phyloP scores from a whole-genome alignment of 2,113 vertebrate genomes.

The Glaucomys volans region DNA sequence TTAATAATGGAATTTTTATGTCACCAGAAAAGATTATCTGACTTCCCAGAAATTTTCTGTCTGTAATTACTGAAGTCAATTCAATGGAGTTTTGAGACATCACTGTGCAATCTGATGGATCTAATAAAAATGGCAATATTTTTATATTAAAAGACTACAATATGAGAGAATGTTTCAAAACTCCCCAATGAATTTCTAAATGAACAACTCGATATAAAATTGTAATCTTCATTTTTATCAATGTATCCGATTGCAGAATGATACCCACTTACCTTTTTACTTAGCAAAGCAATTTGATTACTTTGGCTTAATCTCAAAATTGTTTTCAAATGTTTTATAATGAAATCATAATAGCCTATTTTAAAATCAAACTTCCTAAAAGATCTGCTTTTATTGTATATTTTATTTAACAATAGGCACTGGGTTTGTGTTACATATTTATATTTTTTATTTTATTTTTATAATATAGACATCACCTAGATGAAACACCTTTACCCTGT shows the following conservation, averaged over 20 bases:
- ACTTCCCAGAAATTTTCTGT: slow-evolving; percentile 82
- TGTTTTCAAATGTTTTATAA: slow-evolving; percentile 87
- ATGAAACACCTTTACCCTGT: slow-evolving; percentile 89
- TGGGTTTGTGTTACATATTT: slow-evolving; percentile 91
- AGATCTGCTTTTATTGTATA: slow-evolving; percentile 88
- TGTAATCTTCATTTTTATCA: slow-evolving; percentile 87
- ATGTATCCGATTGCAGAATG: slow-evolving; percentile 86
- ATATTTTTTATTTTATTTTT: slow-evolving; percentile 92
- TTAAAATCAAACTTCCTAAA: slow-evolving; percentile 87
- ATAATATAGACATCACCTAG: slow-evolving; percentile 91
- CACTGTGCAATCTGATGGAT: slow-evolving; percentile 82
- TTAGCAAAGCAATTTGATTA: slow-evolving; percentile 87
- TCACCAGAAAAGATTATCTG: slow-evolving; percentile 82
- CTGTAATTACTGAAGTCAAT: slow-evolving; percentile 82
- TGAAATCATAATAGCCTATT: slow-evolving; percentile 89
- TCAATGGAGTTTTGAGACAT: slow-evolving; percentile 83
- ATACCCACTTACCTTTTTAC: slow-evolving; percentile 85
- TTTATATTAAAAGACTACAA: slow-evolving; percentile 84
- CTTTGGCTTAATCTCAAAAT: slow-evolving; percentile 85
- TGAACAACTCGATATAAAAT: slow-evolving; percentile 85
- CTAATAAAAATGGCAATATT: slow-evolving; percentile 85
- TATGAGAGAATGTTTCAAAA: slow-evolving; percentile 84
- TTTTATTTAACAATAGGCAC: slow-evolving; percentile 90
- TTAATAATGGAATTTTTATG: slow-evolving; percentile 74
- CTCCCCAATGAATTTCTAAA: slow-evolving; percentile 86